phyloP scores from a whole-genome alignment of 2,888 invertebrate species.

The Tupiocoris notatus region DNA sequence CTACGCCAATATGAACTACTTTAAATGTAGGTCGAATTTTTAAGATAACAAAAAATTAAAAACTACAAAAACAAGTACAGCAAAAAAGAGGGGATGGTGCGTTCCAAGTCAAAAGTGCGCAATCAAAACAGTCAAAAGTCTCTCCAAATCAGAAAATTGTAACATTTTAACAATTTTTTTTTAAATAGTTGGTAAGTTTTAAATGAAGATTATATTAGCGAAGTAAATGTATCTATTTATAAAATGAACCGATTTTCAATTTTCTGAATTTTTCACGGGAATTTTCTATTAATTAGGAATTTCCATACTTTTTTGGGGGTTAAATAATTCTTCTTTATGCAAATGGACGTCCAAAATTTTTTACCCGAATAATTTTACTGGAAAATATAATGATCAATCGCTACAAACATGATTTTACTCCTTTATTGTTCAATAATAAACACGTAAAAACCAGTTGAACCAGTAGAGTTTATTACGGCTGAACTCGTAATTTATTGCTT shows the following conservation, averaged over 20 bases:
- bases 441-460: too few species aligned
- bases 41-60: not conserved
- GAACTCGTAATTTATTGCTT: too few species aligned
- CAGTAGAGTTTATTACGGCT: too few species aligned
- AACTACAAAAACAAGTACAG: slow-evolving; percentile 49
- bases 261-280: not conserved
- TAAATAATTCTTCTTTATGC: too few species aligned
- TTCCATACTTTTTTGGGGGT: too few species aligned
- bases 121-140: not conserved
- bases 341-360: too few species aligned
- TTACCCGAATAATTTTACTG: too few species aligned
- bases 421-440: too few species aligned
- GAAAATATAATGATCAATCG: too few species aligned
- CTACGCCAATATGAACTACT: slow-evolving; percentile 99
- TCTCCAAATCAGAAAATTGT: not conserved
- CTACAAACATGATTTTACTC: too few species aligned
- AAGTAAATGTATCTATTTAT: not conserved
- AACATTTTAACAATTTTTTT: not conserved
- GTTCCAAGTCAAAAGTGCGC: not conserved
- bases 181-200: not conserved
- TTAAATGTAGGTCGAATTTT: slow-evolving; percentile 59
- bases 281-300: too few species aligned
- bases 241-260: not conserved
- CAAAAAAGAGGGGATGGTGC: not conserved
- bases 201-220: not conserved